Conservation (phyloP, 30 jellyfish, hydroid and myxozoan species). For the Cassiopea andromeda region DNA sequence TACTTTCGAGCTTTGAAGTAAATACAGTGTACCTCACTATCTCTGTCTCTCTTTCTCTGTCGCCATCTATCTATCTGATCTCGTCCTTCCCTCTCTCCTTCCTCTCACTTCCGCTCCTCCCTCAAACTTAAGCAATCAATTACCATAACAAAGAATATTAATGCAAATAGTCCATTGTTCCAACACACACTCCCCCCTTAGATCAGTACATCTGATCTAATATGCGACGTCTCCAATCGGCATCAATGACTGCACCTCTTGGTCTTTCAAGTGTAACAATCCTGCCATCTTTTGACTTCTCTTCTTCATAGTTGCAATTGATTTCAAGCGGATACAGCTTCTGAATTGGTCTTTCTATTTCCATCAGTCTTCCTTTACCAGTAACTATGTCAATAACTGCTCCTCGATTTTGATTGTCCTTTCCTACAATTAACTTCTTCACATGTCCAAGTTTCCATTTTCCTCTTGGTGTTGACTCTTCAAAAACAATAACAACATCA, state of each 20-base stretch:
- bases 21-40: no score
- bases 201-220: constrained; percentile 6
- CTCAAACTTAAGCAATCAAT: no score
- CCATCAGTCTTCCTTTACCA: background rate
- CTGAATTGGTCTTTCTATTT: background rate
- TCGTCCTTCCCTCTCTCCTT: no score
- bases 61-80: no score
- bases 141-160: no score
- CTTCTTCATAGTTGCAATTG: background rate
- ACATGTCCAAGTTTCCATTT: constrained; percentile 29
- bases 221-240: constrained; percentile 9
- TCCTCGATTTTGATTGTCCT: constrained; percentile 1
- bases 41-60: no score
- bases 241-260: constrained; percentile 17
- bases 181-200: constrained; percentile 17
- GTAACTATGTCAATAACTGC: constrained; percentile 2
- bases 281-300: background rate
- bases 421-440: constrained; percentile 4
- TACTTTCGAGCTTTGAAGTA: no score
- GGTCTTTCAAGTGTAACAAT: background rate
- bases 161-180: no score
- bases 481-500: constrained; percentile 22
- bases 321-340: constrained; percentile 8
- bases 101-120: no score
- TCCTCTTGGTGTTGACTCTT: background rate